Base-by-base conservation (phyloP, 2,797 vertebrate species). In the Pipistrellus pipistrellus region DNA sequence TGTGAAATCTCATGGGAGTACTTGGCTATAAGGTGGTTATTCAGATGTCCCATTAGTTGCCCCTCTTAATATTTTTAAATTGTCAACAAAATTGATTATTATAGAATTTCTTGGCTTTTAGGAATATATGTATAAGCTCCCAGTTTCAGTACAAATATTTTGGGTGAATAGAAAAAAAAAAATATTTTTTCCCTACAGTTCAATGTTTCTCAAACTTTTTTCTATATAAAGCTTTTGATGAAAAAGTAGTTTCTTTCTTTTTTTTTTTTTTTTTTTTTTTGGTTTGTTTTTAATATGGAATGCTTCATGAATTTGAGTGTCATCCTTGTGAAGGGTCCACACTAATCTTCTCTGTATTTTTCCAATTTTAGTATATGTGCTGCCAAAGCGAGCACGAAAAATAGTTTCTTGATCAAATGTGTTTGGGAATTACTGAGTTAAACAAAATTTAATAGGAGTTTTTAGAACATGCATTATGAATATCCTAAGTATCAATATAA, bases 151-250 rank as follows among this genome's bases (percentile, higher is more conserved):
- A 48, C 6, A 72, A 76, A 71, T 53, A 3, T 78, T 93, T 88
- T 83, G 10, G 4, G 57, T 53, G n/a, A 92, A 32, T 7, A 69
- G 11, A 85, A 84, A 25, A 91, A 25, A 91, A n/a, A 14, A 4
- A 11, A 85, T 23, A 20, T 1, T 32, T 9, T 18, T 59, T n/a
- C 41, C 38, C 17, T 76, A 69, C 4, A 80, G 62, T 32, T 80
- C 35, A 66, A 5, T 83, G 23, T 86, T 94, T 84, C 48, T 87
- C n/a, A 81, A 68, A 69, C 25, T 90, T 62, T 91, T 17, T 78
- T 46, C 38, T 41, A 41, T 41, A 41, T 41, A 41, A 77, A 72
- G 8, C 2, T 85, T 64, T 66, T 35, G 27, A 10, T 59, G 17
- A 55, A 51, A 88, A 78, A 46, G 46, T 2, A 69, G 59, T 30